phyloP scores from a whole-genome alignment of 2,888 invertebrate species.

The Pristionchus entomophagus region DNA sequence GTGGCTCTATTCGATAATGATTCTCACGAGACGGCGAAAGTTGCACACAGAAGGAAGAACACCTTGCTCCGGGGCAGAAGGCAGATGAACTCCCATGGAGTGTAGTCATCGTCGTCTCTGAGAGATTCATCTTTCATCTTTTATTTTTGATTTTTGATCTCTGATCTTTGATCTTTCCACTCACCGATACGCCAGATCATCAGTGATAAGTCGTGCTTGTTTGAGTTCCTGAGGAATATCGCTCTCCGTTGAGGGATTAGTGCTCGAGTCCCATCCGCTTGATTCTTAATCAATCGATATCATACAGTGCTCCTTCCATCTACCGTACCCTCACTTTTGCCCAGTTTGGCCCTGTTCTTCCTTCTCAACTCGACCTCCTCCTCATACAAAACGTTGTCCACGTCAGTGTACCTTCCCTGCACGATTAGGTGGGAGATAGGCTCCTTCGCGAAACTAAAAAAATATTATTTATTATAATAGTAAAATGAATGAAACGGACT shows the following conservation, averaged over 20 bases:
- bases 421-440: constrained; percentile 15
- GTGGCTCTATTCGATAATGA: neutral
- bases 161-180: neutral
- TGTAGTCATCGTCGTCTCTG: constrained; percentile 11
- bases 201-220: neutral
- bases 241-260: constrained; percentile 5
- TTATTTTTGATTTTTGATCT: neutral
- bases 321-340: neutral
- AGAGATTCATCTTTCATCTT: too few species aligned
- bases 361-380: neutral
- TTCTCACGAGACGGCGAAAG: neutral
- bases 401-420: constrained; percentile 13
- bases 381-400: neutral
- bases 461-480: neutral
- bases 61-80: neutral
- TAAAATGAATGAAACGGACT: neutral
- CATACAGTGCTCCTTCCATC: too few species aligned
- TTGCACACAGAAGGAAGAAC: neutral
- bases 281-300: too few species aligned
- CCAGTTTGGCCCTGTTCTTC: neutral
- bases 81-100: neutral
- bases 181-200: constrained; percentile 19
- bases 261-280: too few species aligned
- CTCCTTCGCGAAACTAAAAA: neutral
- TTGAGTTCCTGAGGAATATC: neutral